These are phyloP conservation scores for Orchesellides sinensis DNA, from an alignment of 2,888 invertebrate species.

Conservation along the genomic window DNA sequence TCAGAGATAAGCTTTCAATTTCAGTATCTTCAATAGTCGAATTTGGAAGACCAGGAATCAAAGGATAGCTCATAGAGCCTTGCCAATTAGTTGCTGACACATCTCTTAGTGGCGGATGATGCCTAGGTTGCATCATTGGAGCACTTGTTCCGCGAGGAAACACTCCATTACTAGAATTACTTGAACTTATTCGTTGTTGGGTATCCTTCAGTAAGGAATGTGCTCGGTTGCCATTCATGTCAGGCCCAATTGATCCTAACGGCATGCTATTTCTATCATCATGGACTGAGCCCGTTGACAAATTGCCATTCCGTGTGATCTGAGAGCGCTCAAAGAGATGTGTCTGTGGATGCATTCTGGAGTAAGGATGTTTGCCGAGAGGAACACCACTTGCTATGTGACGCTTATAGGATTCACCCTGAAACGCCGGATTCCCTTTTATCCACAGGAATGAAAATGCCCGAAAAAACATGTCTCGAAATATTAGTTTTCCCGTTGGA, in stretches of 20 bases:
- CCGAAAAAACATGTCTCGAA: constrained; percentile 72
- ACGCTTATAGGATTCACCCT: constrained; percentile 68
- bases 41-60: constrained; percentile 60
- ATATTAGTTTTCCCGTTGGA: constrained; percentile 62
- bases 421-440: constrained; percentile 68
- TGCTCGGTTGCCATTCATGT: constrained; percentile 46
- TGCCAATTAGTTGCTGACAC: constrained; percentile 36
- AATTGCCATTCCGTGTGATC: constrained; percentile 22
- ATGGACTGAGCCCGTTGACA: not conserved
- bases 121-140: constrained; percentile 28
- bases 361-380: not conserved
- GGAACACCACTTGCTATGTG: constrained; percentile 56
- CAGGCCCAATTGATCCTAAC: constrained; percentile 14
- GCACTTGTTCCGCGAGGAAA: constrained; percentile 43
- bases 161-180: constrained; percentile 9
- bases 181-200: not conserved
- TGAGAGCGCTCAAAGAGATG: constrained; percentile 11
- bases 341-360: not conserved
- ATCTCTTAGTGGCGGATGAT: constrained; percentile 41
- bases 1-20: constrained; percentile 33
- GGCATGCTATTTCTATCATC: constrained; percentile 26
- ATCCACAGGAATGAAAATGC: constrained; percentile 74
- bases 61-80: constrained; percentile 52
- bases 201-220: constrained; percentile 12
- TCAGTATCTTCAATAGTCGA: constrained; percentile 47